A percentile compares a stretch with the other conserved stretches of the same genome.
These are phyloP conservation scores for Chaenocephalus aceratus DNA, from an alignment of 2,113 vertebrate genomes.

Conservation along the genomic window DNA sequence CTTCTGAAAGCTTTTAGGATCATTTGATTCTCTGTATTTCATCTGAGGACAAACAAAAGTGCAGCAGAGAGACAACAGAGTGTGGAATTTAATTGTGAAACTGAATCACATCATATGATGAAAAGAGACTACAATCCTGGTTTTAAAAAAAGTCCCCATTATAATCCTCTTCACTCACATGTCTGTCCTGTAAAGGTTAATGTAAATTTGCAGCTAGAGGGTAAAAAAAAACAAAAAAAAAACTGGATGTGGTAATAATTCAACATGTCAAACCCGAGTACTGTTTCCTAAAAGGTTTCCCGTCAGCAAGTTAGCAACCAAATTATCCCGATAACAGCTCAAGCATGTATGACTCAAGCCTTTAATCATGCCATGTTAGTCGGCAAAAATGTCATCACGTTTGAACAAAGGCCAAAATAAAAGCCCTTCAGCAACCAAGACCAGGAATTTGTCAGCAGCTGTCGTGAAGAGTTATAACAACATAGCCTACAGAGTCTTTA, in stretches of 20 bases:
- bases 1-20: constrained; percentile 20
- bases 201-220: neutral
- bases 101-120: constrained; percentile 7
- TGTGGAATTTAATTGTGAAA: neutral
- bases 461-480: constrained; percentile 33
- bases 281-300: constrained; percentile 31
- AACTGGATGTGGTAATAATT: neutral
- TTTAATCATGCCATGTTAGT: constrained; percentile 38
- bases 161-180: neutral
- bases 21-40: constrained; percentile 13
- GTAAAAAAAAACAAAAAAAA: neutral
- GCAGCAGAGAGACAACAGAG: neutral
- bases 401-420: constrained; percentile 30
- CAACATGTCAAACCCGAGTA: neutral
- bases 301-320: constrained; percentile 15
- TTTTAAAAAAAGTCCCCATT: neutral
- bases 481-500: neutral
- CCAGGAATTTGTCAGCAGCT: constrained; percentile 33
- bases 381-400: constrained; percentile 46
- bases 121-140: neutral
- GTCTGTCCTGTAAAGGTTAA: neutral
- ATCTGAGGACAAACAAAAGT: neutral
- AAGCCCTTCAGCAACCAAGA: constrained; percentile 24
- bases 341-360: constrained; percentile 48
- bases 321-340: constrained; percentile 23